Percentiles rank a stretch among this genome's conserved stretches.
Conservation (phyloP, 2,888 invertebrate species). For the Tipula helvola region DNA sequence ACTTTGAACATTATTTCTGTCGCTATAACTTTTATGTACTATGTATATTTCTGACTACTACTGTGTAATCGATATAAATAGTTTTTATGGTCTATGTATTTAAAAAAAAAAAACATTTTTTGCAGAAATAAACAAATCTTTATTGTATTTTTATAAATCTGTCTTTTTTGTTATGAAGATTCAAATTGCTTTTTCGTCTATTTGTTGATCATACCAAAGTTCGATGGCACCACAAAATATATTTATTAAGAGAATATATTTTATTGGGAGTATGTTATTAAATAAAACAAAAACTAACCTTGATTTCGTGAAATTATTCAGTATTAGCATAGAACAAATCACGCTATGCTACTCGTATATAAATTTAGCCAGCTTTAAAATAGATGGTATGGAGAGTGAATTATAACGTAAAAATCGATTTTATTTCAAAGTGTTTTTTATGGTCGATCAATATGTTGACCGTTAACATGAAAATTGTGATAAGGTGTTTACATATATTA, state of each 20-base stretch:
- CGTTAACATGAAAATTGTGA: not conserved
- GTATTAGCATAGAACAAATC: not conserved
- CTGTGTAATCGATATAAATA: not conserved
- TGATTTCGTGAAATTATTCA: not conserved
- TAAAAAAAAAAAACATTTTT: not conserved
- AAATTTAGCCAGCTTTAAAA: not conserved
- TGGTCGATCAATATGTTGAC: not conserved
- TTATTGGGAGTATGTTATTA: not conserved
- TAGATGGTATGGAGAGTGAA: not conserved
- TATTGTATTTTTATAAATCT: not conserved
- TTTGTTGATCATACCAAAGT: not conserved
- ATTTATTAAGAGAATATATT: not conserved
- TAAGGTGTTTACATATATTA: not conserved
- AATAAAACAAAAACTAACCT: not conserved
- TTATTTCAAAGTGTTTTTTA: not conserved
- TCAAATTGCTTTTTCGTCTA: not conserved
- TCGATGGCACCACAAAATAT: not conserved
- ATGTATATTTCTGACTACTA: not conserved
- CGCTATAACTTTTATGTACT: not conserved
- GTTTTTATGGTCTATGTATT: not conserved
- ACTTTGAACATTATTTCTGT: not conserved
- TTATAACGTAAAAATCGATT: not conserved
- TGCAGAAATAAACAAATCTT: not conserved
- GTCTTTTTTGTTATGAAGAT: not conserved
- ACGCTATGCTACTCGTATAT: not conserved